phyloP scores from a whole-genome alignment of 2,797 vertebrate species.

The Chelon auratus region DNA sequence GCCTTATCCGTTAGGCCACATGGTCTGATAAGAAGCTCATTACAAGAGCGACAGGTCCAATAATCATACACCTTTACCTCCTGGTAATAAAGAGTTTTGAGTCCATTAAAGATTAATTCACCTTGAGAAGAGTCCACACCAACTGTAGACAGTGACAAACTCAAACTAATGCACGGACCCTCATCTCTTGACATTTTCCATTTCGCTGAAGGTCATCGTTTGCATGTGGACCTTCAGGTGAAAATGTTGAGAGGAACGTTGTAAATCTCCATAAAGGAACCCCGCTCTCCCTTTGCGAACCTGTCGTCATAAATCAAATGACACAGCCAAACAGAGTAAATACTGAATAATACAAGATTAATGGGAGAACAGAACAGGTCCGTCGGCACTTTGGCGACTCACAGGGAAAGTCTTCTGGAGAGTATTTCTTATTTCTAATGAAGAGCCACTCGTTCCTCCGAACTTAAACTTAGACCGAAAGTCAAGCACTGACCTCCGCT shows the following conservation, averaged over 20 bases:
- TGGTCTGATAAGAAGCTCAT: too few relatives aligned
- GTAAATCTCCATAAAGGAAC: conserved; percentile 27
- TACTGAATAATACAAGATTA: neutral
- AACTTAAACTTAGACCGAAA: conserved; percentile 6
- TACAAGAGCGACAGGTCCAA: neutral
- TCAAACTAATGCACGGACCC: neutral
- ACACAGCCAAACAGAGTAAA: neutral
- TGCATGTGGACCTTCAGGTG: neutral
- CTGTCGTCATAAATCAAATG: conserved; percentile 34
- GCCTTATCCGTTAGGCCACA: too few relatives aligned
- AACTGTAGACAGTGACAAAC: neutral
- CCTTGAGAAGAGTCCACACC: conserved; percentile 1
- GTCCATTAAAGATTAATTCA: neutral
- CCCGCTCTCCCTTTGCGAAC: neutral
- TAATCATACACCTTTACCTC: too few relatives aligned
- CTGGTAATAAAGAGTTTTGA: too few relatives aligned
- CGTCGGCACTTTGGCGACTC: too few relatives aligned
- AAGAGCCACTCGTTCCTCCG: conserved; percentile 20
- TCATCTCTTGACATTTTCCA: conserved; percentile 8
- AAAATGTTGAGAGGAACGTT: neutral
- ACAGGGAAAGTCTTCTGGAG: too few relatives aligned
- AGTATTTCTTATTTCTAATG: conserved; percentile 4
- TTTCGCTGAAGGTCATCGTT: conserved; percentile 29
- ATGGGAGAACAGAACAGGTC: neutral
- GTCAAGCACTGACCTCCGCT: conserved; percentile 48